A percentile compares a stretch with the other conserved stretches of the same genome.
phyloP scores from a whole-genome alignment of 2,888 invertebrate species.

The Chelonus formosanus region DNA sequence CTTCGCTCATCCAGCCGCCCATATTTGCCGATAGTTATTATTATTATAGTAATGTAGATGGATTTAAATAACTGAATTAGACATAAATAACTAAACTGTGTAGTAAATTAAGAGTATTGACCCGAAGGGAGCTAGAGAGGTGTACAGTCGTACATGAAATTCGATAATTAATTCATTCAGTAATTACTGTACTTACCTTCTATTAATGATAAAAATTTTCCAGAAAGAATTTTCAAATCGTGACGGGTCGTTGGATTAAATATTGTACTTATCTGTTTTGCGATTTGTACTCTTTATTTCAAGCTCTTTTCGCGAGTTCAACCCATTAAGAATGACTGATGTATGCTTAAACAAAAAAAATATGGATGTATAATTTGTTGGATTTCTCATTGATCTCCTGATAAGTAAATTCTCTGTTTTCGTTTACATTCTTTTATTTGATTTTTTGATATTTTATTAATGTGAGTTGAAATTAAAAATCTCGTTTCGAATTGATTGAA shows the following conservation, averaged over 20 bases:
- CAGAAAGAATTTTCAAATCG: conserved; percentile 25
- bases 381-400: no score
- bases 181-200: conserved; percentile 52
- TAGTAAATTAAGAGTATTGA: no score
- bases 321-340: conserved; percentile 17
- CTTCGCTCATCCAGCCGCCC: conserved; percentile 31
- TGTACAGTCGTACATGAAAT: not conserved
- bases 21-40: conserved; percentile 18
- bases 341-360: conserved; percentile 8
- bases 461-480: no score
- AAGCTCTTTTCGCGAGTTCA: conserved; percentile 15
- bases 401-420: no score
- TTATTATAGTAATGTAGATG: not conserved
- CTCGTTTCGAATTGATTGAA: no score
- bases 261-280: conserved; percentile 38
- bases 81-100: no score
- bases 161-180: conserved; percentile 45
- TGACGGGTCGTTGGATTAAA: conserved; percentile 38
- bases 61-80: conserved; percentile 10
- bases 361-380: not conserved
- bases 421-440: no score
- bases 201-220: conserved; percentile 34
- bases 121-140: no score
- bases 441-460: no score
- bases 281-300: not conserved